phyloP scores from a whole-genome alignment of 2,797 vertebrate genomes.

The Amblyraja radiata region DNA sequence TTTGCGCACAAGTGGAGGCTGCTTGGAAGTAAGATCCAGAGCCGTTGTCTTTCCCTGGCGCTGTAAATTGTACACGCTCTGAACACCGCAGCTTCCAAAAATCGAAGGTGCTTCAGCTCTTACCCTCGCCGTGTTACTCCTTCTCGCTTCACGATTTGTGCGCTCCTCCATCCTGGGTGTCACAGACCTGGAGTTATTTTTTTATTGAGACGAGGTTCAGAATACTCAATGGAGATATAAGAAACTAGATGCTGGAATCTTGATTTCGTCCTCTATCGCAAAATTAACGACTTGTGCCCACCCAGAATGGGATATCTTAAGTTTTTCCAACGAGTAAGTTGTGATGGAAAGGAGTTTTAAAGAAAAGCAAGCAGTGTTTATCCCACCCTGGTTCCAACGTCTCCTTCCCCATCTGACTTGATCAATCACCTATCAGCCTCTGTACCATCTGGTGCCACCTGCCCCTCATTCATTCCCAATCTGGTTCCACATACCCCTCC shows the following conservation, averaged over 20 bases:
- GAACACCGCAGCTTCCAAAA: neutral
- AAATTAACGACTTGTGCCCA: neutral
- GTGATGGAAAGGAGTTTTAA: neutral
- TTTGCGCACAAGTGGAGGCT: neutral
- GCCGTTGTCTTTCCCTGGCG: neutral
- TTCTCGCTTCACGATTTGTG: neutral
- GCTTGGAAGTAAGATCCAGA: neutral
- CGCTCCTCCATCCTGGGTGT: neutral
- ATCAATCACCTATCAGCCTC: too few relatives aligned
- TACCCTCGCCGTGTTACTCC: neutral
- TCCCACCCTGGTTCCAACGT: too few relatives aligned
- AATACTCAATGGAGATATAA: neutral
- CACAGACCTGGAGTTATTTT: neutral
- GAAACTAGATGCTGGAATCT: too few relatives aligned
- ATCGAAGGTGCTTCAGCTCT: neutral
- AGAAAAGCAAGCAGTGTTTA: neutral
- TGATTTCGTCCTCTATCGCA: neutral
- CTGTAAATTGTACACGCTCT: neutral
- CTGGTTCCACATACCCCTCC: too few relatives aligned
- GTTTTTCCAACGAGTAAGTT: neutral
- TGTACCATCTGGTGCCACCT: too few relatives aligned
- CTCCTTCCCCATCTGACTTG: too few relatives aligned
- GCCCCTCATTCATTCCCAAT: too few relatives aligned
- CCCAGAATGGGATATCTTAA: neutral
- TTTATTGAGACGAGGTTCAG: neutral